These are phyloP conservation scores for Ornithoptera priamus DNA, from an alignment of 2,888 invertebrate genomes.

Conservation along the genomic window DNA sequence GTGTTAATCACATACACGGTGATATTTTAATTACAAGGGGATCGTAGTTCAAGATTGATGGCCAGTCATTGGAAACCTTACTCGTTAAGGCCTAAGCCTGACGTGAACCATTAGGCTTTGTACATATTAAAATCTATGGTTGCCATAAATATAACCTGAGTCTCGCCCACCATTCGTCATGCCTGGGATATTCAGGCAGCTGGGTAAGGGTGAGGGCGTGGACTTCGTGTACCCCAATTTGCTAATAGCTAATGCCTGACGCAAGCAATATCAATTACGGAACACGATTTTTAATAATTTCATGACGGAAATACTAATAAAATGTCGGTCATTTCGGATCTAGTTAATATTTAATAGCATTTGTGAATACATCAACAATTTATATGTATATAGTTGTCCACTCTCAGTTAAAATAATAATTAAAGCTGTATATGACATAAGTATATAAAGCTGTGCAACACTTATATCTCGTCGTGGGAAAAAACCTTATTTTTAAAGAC, in stretches of 20 bases:
- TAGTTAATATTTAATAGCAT: no score
- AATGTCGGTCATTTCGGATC: no score
- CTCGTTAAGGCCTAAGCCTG: constrained; percentile 22
- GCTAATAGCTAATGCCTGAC: constrained; percentile 29
- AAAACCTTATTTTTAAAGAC: no score
- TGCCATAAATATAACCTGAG: constrained; percentile 23
- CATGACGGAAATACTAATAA: no score
- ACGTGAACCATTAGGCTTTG: constrained; percentile 22
- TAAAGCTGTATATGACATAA: no score
- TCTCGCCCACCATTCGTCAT: constrained; percentile 26
- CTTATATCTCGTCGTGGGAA: no score
- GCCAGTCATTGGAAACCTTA: constrained; percentile 8
- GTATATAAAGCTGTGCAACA: no score
- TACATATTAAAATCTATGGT: constrained; percentile 18
- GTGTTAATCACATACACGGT: not conserved
- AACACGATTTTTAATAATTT: no score
- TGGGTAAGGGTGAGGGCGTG: constrained; percentile 17
- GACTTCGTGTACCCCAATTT: constrained; percentile 27
- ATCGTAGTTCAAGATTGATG: constrained; percentile 1
- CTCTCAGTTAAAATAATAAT: no score
- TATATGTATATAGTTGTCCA: no score
- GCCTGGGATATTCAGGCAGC: constrained; percentile 24
- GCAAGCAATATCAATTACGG: constrained; percentile 24
- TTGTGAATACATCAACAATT: no score
- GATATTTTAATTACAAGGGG: not conserved